phyloP scores from a whole-genome alignment of 2,113 vertebrate species.

The Lepidothrix coronata region DNA sequence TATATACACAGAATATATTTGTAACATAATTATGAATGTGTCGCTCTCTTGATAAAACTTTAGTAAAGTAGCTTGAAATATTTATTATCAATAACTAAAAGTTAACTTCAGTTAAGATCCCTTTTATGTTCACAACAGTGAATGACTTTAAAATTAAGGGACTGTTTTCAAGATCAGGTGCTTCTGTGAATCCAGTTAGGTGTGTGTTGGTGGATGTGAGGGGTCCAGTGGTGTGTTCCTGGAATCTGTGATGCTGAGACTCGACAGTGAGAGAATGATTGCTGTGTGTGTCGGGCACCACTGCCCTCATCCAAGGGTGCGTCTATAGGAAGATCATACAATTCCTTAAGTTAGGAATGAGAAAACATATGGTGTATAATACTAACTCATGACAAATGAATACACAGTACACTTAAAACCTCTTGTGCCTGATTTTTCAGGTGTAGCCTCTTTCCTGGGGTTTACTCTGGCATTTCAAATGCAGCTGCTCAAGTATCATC shows the following conservation, averaged over 20 bases:
- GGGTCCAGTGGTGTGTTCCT: background rate
- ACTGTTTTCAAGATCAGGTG: background rate
- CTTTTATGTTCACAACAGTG: background rate
- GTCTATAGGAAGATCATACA: background rate
- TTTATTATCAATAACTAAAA: background rate
- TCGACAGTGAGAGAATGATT: background rate
- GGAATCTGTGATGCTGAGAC: background rate
- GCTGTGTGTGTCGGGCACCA: accelerated
- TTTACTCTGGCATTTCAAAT: background rate
- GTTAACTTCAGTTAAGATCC: background rate
- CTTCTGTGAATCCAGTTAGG: background rate
- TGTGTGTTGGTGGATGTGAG: background rate
- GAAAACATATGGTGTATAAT: background rate
- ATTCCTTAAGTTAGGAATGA: background rate
- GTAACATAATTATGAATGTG: background rate
- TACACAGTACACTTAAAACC: background rate
- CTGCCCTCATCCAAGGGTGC: background rate
- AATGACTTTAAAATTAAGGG: background rate
- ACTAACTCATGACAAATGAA: background rate
- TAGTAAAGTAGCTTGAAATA: background rate
- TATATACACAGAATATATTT: background rate
- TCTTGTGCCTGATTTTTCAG: background rate
- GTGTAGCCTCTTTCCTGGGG: background rate
- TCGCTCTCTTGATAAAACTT: background rate
- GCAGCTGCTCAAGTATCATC: background rate